These are phyloP conservation scores for Eupithecia dodoneata DNA, from an alignment of 2,888 invertebrate species.

Conservation along the genomic window DNA sequence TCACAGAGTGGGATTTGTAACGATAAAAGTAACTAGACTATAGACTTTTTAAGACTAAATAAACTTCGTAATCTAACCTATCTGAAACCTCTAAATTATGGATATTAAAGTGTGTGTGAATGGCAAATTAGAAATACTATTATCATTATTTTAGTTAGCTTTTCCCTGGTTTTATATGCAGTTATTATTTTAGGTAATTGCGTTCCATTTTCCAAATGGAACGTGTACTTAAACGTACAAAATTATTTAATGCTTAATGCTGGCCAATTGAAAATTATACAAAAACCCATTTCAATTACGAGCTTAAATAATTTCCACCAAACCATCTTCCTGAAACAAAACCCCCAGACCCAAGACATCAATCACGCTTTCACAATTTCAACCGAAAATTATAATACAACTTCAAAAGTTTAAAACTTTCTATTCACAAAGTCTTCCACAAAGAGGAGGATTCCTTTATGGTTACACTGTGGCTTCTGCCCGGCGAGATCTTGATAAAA, in stretches of 20 bases:
- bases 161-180: neutral
- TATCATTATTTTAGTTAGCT: neutral
- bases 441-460: constrained; percentile 28
- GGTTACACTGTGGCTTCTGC: constrained; percentile 42
- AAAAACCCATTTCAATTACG: neutral
- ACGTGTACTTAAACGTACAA: no score
- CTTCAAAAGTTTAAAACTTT: constrained; percentile 18
- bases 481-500: constrained; percentile 67
- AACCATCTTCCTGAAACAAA: neutral
- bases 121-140: constrained; percentile 43
- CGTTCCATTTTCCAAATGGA: no score
- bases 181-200: neutral
- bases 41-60: neutral
- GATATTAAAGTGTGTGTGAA: no score
- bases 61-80: neutral
- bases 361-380: constrained; percentile 20
- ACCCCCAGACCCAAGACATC: constrained; percentile 12
- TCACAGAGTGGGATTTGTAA: neutral
- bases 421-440: constrained; percentile 27
- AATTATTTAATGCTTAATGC: no score
- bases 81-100: no score
- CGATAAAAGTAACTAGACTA: neutral
- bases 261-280: no score
- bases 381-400: constrained; percentile 16
- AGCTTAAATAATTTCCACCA: neutral